Evolutionary conservation across 2,113 vertebrate genomes (phyloP).

Genomic region (Erythrolamprus reginae): DNA sequence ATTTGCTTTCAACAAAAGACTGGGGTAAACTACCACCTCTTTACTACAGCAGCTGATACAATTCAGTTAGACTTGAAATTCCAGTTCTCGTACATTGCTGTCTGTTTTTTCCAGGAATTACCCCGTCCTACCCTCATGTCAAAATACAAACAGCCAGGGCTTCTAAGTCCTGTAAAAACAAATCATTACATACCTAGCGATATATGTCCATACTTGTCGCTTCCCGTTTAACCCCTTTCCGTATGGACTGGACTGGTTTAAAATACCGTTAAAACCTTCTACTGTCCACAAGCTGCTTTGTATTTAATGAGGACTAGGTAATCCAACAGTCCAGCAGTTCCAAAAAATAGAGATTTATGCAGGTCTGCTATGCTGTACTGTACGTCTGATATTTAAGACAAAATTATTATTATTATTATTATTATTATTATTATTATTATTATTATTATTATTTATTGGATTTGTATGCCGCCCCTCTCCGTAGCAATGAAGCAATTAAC

Average conservation of each 20-base stretch:
- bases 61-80: constrained; percentile 77
- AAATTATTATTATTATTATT: too few relatives aligned
- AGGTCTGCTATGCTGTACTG: too few relatives aligned
- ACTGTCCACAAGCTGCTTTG: background rate
- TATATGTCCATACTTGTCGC: constrained; percentile 66
- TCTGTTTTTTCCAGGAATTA: constrained; percentile 62
- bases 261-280: constrained; percentile 8
- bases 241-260: background rate
- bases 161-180: constrained; percentile 67
- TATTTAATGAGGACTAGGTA: background rate
- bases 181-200: constrained; percentile 69
- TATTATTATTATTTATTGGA: too few relatives aligned
- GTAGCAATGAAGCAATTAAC: too few relatives aligned
- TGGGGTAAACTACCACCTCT: constrained; percentile 50
- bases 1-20: constrained; percentile 66
- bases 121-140: constrained; percentile 60
- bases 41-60: constrained; percentile 54
- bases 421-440: too few relatives aligned
- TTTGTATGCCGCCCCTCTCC: too few relatives aligned
- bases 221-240: constrained; percentile 60
- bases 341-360: background rate
- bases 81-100: constrained; percentile 78
- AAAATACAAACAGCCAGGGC: constrained; percentile 67
- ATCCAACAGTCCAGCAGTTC: background rate
- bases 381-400: too few relatives aligned